A percentile compares a stretch with the other conserved stretches of the same genome.
These are phyloP conservation scores for Gobiocypris rarus DNA, from an alignment of 2,113 vertebrate genomes.

Conservation along the genomic window DNA sequence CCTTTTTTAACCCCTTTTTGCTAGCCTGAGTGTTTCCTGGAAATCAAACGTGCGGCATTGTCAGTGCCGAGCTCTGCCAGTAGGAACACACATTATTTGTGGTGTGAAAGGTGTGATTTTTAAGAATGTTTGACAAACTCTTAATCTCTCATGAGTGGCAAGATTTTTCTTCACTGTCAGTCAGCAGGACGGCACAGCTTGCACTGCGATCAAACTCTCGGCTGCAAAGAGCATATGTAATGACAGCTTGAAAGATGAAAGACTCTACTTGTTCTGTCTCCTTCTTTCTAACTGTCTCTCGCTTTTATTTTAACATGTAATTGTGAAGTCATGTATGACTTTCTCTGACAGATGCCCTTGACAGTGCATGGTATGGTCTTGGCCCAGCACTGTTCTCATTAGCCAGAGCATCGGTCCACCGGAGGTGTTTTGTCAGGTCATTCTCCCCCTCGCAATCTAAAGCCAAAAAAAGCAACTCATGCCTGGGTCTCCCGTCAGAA, in stretches of 20 bases:
- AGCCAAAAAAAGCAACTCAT: conserved; percentile 8
- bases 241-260: conserved; percentile 50
- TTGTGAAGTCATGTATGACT: conserved; percentile 29
- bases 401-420: not conserved
- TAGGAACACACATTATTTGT: not conserved
- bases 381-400: conserved; percentile 13
- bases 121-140: conserved; percentile 32
- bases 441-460: conserved; percentile 18
- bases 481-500: conserved; percentile 1
- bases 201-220: conserved; percentile 26
- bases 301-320: conserved; percentile 39
- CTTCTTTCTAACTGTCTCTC: not conserved
- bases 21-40: too few species aligned
- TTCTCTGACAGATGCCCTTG: conserved; percentile 24
- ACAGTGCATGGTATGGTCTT: not conserved
- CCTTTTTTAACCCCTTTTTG: too few species aligned
- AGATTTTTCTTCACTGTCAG: conserved; percentile 35
- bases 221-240: conserved; percentile 51
- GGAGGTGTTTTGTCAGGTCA: conserved; percentile 34
- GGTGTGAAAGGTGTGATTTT: conserved; percentile 3
- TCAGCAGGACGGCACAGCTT: conserved; percentile 39
- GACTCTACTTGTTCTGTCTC: not conserved
- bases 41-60: not conserved
- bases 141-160: not conserved
- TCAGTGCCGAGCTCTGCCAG: not conserved